phyloP scores from a whole-genome alignment of 2,113 vertebrate genomes.

The Aphyosemion australe region DNA sequence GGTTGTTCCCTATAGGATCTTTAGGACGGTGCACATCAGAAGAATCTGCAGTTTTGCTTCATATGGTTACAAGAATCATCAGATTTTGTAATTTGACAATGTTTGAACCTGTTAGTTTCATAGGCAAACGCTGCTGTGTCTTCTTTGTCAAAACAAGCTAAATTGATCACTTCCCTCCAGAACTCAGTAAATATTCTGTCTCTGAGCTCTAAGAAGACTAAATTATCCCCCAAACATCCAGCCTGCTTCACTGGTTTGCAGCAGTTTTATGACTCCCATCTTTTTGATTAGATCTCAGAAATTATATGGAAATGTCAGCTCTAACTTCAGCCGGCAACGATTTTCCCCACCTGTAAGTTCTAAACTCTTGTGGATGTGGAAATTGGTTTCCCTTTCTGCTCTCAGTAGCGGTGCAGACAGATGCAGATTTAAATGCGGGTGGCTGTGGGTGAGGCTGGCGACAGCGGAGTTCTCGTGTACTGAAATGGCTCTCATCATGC shows the following conservation, averaged over 20 bases:
- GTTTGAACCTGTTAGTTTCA: background rate
- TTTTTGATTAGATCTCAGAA: conserved; percentile 21
- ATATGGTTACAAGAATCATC: background rate
- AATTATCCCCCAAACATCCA: background rate
- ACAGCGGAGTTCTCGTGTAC: conserved; percentile 13
- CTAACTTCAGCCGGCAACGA: background rate
- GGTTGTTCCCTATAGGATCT: too few species aligned
- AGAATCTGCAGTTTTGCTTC: too few species aligned
- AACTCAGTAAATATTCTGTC: background rate
- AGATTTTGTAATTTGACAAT: background rate
- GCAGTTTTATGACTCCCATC: conserved; percentile 14
- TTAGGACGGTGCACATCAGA: too few species aligned
- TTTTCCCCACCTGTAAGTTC: background rate
- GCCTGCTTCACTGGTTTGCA: background rate
- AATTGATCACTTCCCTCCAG: background rate
- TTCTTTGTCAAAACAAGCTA: background rate
- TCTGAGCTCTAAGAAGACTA: background rate
- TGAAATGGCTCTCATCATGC: conserved; percentile 22
- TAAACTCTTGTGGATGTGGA: conserved; percentile 19
- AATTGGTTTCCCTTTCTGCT: conserved; percentile 12
- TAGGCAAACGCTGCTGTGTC: background rate
- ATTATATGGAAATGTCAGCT: conserved; percentile 13
- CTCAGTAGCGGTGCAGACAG: background rate
- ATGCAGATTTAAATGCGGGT: conserved; percentile 23
- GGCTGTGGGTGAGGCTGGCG: conserved; percentile 15